phyloP scores from a whole-genome alignment of 2,113 vertebrate genomes.

The Monopterus albus region DNA sequence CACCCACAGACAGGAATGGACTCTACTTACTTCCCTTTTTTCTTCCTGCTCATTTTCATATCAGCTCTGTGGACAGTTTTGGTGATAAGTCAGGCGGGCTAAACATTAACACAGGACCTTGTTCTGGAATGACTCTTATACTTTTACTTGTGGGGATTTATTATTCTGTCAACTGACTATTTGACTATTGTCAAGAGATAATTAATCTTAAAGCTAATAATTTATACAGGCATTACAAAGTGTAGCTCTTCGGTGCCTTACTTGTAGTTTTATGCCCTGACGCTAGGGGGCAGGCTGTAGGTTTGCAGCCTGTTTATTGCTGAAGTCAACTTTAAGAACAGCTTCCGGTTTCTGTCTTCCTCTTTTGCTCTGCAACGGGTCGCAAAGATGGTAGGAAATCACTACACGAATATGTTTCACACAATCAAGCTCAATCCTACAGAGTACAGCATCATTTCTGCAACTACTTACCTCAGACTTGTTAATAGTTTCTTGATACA shows the following conservation, averaged over 20 bases:
- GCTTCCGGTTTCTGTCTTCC: constrained; percentile 66
- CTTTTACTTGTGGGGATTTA: not conserved
- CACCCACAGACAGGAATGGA: constrained; percentile 79
- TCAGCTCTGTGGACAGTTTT: constrained; percentile 68
- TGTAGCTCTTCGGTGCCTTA: too few species aligned
- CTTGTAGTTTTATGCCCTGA: not conserved
- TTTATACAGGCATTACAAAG: not conserved
- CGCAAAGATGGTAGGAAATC: constrained; percentile 75
- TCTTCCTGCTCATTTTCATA: constrained; percentile 85
- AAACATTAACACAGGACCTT: constrained; percentile 46
- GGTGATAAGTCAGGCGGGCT: constrained; percentile 51
- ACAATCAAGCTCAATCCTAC: constrained; percentile 70
- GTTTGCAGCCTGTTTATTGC: fast-evolving
- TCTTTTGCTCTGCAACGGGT: constrained; percentile 77
- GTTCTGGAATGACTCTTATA: not conserved
- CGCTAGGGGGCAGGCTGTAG: constrained; percentile 57
- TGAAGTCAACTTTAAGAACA: constrained; percentile 27
- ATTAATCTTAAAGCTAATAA: too few species aligned
- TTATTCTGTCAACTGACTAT: fast-evolving
- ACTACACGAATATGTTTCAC: not conserved
- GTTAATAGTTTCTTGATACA: not conserved
- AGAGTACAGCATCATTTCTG: fast-evolving
- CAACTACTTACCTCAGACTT: fast-evolving
- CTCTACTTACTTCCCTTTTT: constrained; percentile 83
- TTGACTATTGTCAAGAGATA: not conserved